Base-by-base conservation (phyloP, 2,888 invertebrate genomes). In the Lucinisca nassula region DNA sequence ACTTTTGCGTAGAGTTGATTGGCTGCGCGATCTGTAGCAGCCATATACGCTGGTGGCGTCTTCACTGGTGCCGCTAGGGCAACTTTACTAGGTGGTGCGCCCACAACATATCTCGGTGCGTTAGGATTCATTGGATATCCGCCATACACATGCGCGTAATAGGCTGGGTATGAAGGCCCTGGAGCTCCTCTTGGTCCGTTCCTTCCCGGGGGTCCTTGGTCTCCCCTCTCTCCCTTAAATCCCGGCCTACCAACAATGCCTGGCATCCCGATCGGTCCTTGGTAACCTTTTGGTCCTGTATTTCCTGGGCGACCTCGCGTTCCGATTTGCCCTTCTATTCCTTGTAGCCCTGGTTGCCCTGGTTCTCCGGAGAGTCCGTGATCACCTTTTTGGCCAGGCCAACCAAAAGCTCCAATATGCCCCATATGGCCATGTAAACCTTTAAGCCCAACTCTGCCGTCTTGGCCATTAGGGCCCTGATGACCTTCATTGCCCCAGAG, bases 261-360 rank as follows among this genome's bases (percentile, higher is more conserved):
- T 21, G 75, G 45, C 10, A 27, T 38, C 4, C 90, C 90, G 17
- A 88, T 37, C 4, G 70, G 75, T 0, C 90, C 90, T 24, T 82
- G 38, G 73, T 88, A 90, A 14, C 90, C 90, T 45, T 90, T 90
- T 6, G 81, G 88, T 10, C 90, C 90, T 0, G 30, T 0, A 17
- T 2, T 32, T 37, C 90, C 90, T 30, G 88, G 88, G 27, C 21
- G 21, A 27, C 90, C 90, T n/a, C 88, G 76, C 10, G 67, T 2
- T 27, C 90, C 90, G 14, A 61, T 4, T 0, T 37, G 35, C 6
- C 90, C 90, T 45, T 88, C 88, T 27, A 87, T 51, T 17, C 90
- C 90, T 27, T 75, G 79, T 17, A 79, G 12, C 4, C 90, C 90
- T 30, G 1, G 10, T 12, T 51, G 24, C 1, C 90, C 90, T 14